Percentiles rank a stretch among this genome's conserved stretches.
Evolutionary conservation across 1,140 invertebrate species (phyloP).

Genomic region (Papilio polyxenes): DNA sequence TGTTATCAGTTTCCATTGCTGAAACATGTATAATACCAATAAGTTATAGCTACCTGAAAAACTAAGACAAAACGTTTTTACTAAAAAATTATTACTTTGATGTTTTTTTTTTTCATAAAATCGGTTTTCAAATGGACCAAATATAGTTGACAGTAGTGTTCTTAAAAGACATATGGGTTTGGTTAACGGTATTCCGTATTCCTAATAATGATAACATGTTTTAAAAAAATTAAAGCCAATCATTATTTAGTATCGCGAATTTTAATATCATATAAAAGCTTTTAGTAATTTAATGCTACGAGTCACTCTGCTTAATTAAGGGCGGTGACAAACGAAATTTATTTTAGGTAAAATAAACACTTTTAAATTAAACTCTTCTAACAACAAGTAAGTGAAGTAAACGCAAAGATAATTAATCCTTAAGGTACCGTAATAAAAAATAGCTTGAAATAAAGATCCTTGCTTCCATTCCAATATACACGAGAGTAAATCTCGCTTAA

Average conservation of each 20-base stretch:
- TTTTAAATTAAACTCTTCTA: background rate
- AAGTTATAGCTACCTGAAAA: too few relatives aligned
- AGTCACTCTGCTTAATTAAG: conserved; percentile 11
- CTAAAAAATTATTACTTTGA: too few relatives aligned
- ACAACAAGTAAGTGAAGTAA: background rate
- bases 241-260: background rate
- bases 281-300: conserved; percentile 30
- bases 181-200: too few relatives aligned
- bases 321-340: conserved; percentile 5
- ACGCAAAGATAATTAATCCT: background rate
- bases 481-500: background rate
- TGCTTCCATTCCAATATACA: background rate
- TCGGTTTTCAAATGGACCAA: too few relatives aligned
- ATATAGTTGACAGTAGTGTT: too few relatives aligned
- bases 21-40: background rate
- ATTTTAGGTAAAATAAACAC: background rate
- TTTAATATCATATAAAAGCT: background rate
- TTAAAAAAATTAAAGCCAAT: background rate
- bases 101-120: too few relatives aligned
- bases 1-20: background rate
- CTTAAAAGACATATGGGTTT: too few relatives aligned
- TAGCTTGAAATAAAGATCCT: background rate
- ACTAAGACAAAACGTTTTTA: too few relatives aligned
- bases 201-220: too few relatives aligned
- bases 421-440: background rate